These are phyloP conservation scores for Ophion costatus DNA, from an alignment of 2,888 invertebrate genomes.

Conservation along the genomic window DNA sequence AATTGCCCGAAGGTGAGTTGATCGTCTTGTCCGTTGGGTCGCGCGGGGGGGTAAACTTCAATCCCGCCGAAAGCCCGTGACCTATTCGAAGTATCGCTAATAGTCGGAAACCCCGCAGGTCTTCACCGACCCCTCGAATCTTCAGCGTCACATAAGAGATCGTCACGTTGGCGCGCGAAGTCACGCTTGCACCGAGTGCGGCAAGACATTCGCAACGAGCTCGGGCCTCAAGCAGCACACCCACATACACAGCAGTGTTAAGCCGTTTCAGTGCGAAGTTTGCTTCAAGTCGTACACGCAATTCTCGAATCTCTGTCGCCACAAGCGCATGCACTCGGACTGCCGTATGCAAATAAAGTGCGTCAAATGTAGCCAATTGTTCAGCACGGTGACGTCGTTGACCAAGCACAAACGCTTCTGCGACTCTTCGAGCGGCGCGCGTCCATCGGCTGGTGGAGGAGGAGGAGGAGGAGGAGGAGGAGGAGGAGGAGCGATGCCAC, in stretches of 20 bases:
- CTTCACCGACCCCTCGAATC: conserved; percentile 98
- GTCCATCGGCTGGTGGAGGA: conserved; percentile 73
- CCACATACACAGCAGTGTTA: conserved; percentile 99
- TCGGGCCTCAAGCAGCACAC: conserved; percentile 99
- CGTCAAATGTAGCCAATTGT: conserved; percentile 96
- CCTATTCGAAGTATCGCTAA: conserved; percentile 80
- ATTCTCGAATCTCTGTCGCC: conserved; percentile 99
- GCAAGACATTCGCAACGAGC: conserved; percentile 98
- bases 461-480: conserved; percentile 44
- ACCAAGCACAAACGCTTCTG: conserved; percentile 98
- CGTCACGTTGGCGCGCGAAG: conserved; percentile 98
- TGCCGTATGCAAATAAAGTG: conserved; percentile 98
- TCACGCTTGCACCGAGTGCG: conserved; percentile 99
- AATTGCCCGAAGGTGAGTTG: conserved; percentile 92
- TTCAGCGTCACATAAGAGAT: conserved; percentile 97
- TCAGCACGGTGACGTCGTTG: conserved; percentile 95
- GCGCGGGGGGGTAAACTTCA: conserved; percentile 1
- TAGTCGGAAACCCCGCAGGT: conserved; percentile 88
- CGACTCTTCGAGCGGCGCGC: conserved; percentile 86
- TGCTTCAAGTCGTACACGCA: conserved; percentile 99
- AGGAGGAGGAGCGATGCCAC: conserved; percentile 75
- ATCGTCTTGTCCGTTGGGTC: background rate
- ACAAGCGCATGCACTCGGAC: conserved; percentile 99
- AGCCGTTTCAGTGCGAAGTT: conserved; percentile 98
- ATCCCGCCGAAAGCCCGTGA: conserved; percentile 46